Evolutionary conservation across 2,113 vertebrate species (phyloP).

Genomic region (Mirounga angustirostris): DNA sequence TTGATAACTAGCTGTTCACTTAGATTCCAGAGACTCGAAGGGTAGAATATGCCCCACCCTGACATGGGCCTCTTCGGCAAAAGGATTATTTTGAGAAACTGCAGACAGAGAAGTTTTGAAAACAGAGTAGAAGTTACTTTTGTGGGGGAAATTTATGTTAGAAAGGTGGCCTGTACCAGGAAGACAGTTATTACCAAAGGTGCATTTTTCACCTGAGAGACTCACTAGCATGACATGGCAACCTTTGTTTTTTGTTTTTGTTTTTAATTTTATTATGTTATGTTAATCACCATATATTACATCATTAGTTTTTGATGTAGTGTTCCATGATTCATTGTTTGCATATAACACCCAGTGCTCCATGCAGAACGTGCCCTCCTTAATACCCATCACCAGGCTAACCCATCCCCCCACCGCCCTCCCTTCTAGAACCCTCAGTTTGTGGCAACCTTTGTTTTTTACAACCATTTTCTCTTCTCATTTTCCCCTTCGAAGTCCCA

Average conservation of each 20-base stretch:
- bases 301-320: no score
- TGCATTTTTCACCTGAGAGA: not conserved
- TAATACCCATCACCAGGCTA: no score
- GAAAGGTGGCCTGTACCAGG: not conserved
- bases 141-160: not conserved
- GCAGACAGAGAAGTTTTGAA: not conserved
- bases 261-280: no score
- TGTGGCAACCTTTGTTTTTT: not conserved
- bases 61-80: not conserved
- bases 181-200: not conserved
- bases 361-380: no score
- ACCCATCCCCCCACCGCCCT: no score
- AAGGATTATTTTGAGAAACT: not conserved
- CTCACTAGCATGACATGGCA: not conserved
- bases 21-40: not conserved
- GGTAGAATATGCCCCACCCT: not conserved
- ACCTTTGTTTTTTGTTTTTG: not conserved
- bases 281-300: no score
- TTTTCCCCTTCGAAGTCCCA: not conserved
- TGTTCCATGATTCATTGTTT: no score
- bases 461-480: not conserved
- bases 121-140: not conserved
- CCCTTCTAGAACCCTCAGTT: no score
- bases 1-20: not conserved
- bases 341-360: no score